Evolutionary conservation across 2,888 invertebrate genomes (phyloP).

Genomic region (Aporophyla lueneburgensis): DNA sequence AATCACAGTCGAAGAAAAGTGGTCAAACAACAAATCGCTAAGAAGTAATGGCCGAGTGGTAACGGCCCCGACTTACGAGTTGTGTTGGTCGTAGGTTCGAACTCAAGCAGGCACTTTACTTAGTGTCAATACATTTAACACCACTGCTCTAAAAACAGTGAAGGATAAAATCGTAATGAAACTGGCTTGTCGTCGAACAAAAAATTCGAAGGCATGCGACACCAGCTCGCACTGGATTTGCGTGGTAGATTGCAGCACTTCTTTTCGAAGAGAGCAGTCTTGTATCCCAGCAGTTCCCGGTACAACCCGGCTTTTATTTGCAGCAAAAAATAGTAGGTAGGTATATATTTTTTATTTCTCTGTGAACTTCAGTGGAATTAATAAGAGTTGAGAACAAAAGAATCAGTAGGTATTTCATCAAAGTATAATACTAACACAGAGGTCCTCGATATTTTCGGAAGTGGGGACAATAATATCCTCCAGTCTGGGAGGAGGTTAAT

Average conservation of each 20-base stretch:
- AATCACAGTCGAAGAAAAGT: background rate
- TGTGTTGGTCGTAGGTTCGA: too few species aligned
- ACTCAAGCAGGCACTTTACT: too few species aligned
- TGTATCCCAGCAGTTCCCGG: too few species aligned
- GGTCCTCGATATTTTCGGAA: constrained; percentile 2
- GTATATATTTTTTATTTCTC: background rate
- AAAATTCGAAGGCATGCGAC: too few species aligned
- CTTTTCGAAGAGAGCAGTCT: too few species aligned
- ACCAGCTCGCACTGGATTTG: too few species aligned
- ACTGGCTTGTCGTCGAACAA: too few species aligned
- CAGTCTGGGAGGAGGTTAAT: constrained; percentile 62
- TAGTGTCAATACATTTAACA: too few species aligned
- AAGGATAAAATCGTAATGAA: too few species aligned
- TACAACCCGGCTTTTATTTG: background rate
- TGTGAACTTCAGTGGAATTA: background rate
- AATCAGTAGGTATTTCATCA: background rate
- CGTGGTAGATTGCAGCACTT: too few species aligned
- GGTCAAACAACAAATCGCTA: background rate
- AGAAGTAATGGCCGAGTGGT: background rate
- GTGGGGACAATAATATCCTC: constrained; percentile 28
- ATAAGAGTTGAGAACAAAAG: background rate
- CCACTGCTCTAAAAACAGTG: too few species aligned
- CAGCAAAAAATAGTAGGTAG: background rate
- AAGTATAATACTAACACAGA: constrained; percentile 45
- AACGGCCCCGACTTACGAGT: too few species aligned